Evolutionary conservation across 53 echinoderm and acorn worm genomes (phyloP), one percentile per base, ranked within the genome.

Genomic region (Astropecten irregularis): DNA sequence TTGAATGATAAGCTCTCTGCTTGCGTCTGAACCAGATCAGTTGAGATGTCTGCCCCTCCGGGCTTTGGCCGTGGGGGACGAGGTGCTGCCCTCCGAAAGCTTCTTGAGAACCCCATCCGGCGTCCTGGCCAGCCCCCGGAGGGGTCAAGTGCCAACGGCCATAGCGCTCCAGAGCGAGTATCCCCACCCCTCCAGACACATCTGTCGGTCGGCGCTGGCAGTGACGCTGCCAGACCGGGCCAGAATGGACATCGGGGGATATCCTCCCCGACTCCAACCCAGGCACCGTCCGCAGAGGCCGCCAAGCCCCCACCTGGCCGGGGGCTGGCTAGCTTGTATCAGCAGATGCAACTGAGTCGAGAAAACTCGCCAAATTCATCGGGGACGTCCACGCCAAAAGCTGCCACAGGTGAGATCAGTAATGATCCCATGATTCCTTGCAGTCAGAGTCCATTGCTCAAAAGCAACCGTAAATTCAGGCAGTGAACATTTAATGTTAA

Each of bases 11-110:
- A n/a, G n/a, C n/a, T n/a, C n/a, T n/a, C n/a, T n/a, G n/a, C n/a
- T n/a, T n/a, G n/a, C n/a, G n/a, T n/a, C n/a, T n/a, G n/a, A n/a
- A n/a, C n/a, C n/a, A n/a, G n/a, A n/a, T n/a, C n/a, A n/a, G n/a
- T n/a, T n/a, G n/a, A n/a, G n/a, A 79, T 79, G 79, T 44, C 72
- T 19, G 69, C 46, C 83, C 91, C 93, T 87, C 64, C 87, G 8
- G 93, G 96, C 56, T 96, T 89, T 67, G 96, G 96, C 37, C 86
- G 96, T 14, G 96, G 96, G 15, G 96, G 96, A 31, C 86, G 96
- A 49, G 96, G 96, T 22, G 96, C 96, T 19, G 96, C 96, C 60
- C 86, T 96, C 15, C 66, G 84, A 42, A 88, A 89, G 67, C 76
- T 96, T 38, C 58, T 96, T 1, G 86, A 93, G 69, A 93, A 96